phyloP scores from a whole-genome alignment of 2,888 invertebrate species.

The Biston betularia region DNA sequence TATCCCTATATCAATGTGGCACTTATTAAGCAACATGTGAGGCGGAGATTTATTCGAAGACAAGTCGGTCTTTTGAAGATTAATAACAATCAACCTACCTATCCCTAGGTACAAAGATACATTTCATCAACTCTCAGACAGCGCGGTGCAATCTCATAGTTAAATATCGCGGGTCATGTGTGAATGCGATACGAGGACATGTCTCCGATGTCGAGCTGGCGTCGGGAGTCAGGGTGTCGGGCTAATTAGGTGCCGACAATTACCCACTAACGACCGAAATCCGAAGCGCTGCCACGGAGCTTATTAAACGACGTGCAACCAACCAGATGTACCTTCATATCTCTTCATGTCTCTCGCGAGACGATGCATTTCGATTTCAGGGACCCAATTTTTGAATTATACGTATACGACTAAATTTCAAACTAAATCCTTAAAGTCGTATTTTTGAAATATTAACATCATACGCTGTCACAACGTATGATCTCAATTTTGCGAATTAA shows the following conservation, averaged over 20 bases:
- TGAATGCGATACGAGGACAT: conserved; percentile 62
- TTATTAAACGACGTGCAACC: conserved; percentile 72
- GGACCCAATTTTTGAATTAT: no score
- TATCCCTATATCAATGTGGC: no score
- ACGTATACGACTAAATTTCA: no score
- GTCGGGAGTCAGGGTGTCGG: conserved; percentile 55
- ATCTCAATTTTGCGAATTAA: no score
- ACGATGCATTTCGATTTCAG: conserved; percentile 30
- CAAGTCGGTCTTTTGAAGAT: not conserved
- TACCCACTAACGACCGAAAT: conserved; percentile 81
- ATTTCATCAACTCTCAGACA: conserved; percentile 36
- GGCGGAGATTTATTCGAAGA: no score
- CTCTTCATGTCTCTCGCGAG: conserved; percentile 49
- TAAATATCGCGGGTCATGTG: conserved; percentile 76
- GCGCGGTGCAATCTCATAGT: conserved; percentile 49
- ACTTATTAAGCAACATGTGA: no score
- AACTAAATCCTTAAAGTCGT: no score
- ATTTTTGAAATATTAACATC: no score
- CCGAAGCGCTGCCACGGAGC: conserved; percentile 65
- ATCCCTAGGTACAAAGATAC: conserved; percentile 18
- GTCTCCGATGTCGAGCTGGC: conserved; percentile 59
- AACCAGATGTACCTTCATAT: conserved; percentile 36
- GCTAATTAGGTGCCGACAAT: conserved; percentile 82
- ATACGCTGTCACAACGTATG: no score
- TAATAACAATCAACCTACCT: not conserved